Evolutionary conservation across 2,113 vertebrate genomes (phyloP).

Genomic region (Steatornis caripensis): DNA sequence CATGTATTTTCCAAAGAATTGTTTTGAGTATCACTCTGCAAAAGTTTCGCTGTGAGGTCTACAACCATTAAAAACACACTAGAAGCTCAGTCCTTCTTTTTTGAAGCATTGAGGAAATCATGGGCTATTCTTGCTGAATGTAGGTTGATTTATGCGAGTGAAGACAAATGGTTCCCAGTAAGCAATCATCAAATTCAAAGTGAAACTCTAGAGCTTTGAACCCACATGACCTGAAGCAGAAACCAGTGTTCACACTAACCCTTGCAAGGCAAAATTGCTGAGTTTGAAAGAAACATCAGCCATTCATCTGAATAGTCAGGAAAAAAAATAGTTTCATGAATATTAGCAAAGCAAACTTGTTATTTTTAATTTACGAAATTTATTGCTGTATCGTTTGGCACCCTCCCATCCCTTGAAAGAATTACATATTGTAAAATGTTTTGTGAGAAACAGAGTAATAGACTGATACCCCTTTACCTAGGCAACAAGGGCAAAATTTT

Average conservation of each 20-base stretch:
- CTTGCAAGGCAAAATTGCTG: not conserved
- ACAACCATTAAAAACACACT: not conserved
- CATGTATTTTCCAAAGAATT: not conserved
- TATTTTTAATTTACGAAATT: slow-evolving; percentile 1
- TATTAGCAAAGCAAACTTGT: not conserved
- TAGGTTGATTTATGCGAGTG: not conserved
- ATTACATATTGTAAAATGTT: not conserved
- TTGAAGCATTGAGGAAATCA: not conserved
- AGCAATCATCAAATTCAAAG: slow-evolving; percentile 46
- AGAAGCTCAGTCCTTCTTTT: not conserved
- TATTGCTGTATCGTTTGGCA: not conserved
- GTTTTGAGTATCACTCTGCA: not conserved
- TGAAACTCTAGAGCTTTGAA: slow-evolving; percentile 52
- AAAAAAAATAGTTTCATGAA: not conserved
- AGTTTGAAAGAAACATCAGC: not conserved
- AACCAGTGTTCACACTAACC: not conserved
- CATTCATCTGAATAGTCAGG: not conserved
- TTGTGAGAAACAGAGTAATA: not conserved
- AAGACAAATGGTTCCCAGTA: slow-evolving; percentile 50
- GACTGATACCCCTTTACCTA: not conserved
- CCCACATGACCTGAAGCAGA: slow-evolving; percentile 38
- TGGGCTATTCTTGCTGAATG: not conserved
- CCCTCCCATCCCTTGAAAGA: not conserved
- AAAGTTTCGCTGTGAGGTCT: not conserved
- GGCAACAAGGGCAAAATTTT: not conserved